Base-by-base conservation (phyloP, 2,888 invertebrate genomes). In the Tyria jacobaeae region DNA sequence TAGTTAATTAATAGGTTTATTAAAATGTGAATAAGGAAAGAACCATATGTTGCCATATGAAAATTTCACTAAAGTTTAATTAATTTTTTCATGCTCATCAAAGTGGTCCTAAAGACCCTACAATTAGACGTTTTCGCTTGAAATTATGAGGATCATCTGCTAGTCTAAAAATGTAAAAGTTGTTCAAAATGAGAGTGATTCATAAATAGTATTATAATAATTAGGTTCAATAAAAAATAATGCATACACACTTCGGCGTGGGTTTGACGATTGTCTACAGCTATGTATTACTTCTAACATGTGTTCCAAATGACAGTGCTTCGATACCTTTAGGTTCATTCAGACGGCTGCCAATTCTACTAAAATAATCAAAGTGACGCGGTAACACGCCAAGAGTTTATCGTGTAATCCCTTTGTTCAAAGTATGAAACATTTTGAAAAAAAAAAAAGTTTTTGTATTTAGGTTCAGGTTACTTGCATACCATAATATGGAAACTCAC, bases 311-410 rank as follows among this genome's bases (percentile, higher is more conserved):
- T 77, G 69, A 73, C 74, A 70, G 64, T 60, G 61, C 62, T 57
- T 64, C 31, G 48, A 14, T 9, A 25, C 56, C 14, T 48, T 48
- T 56, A 48, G 66, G 66, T 69, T 44, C 58, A 76, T 79, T 76
- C 78, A 35, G 39, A 80, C 76, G 75, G 80, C 72, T 81, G 87
- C 84, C 86, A 87, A 85, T 85, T 86, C 76, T 71, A 76, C 78
- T 80, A 75, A 81, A 82, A 82, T 81, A 72, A 76, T 73, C 74
- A 76, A 76, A 78, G 76, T 79, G 80, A 79, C 73, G 66, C 87
- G 89, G 89, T 88, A 73, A 60, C 53, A 34, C 55, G 88, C 89
- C 88, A 89, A 80, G 68, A 70, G 64, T 75, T 64, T 80, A 44
- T 37, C 58, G 68, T 48, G 59, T 62, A 64, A 17, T 51, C 35